Conservation (phyloP, 2,113 vertebrate genomes). For the Equus przewalskii region DNA sequence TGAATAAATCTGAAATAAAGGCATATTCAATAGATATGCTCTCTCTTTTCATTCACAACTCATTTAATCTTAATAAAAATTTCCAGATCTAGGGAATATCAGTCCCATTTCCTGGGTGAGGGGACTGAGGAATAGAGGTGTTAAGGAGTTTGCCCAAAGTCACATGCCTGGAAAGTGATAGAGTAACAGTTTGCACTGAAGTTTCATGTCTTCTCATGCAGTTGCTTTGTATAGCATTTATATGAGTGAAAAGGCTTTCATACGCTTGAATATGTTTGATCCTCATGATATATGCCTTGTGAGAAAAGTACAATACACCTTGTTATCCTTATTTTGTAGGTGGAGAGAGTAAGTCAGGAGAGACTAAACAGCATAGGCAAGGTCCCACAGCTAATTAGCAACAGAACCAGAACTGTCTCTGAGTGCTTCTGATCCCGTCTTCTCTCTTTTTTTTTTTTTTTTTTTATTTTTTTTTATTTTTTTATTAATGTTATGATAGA, state of each 20-base stretch:
- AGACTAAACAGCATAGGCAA: not conserved
- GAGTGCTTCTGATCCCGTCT: not conserved
- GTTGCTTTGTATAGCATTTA: not conserved
- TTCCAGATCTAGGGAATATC: not conserved
- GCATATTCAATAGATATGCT: not conserved
- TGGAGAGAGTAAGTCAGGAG: conserved; percentile 36
- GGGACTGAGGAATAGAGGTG: not conserved
- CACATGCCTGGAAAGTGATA: not conserved
- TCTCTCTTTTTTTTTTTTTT: conserved; percentile 19
- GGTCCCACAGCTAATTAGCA: conserved; percentile 48
- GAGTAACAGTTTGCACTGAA: not conserved
- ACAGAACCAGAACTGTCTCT: not conserved
- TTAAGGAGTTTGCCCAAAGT: not conserved
- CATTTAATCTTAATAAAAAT: conserved; percentile 24
- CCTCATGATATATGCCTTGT: not conserved
- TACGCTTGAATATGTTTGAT: not conserved
- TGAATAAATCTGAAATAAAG: conserved; percentile 44
- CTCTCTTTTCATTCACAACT: conserved; percentile 17
- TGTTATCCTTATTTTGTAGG: conserved; percentile 49
- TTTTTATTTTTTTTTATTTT: no score
- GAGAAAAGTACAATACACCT: conserved; percentile 2
- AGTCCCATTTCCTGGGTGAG: not conserved
- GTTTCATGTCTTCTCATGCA: not conserved
- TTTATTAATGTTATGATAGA: no score
- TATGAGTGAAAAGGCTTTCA: not conserved